Conservation (phyloP, 2,888 invertebrate genomes). For the Chesias legatella region DNA sequence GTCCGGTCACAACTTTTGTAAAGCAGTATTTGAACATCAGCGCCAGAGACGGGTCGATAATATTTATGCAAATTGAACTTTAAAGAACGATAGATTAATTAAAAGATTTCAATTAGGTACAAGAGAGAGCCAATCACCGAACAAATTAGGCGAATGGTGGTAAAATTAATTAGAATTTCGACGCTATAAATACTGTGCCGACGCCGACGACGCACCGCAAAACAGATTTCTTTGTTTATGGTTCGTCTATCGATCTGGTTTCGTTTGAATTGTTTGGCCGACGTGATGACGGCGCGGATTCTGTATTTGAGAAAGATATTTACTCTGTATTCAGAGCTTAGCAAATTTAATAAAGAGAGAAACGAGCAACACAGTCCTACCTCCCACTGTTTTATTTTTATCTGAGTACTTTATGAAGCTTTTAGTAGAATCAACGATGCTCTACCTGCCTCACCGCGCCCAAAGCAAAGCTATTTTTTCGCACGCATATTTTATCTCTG, state of each 20-base stretch:
- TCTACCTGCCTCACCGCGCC: too few species aligned
- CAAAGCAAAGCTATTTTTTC: too few species aligned
- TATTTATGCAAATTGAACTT: constrained; percentile 21
- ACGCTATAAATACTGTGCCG: constrained; percentile 38
- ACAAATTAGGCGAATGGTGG: constrained; percentile 39
- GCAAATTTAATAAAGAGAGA: constrained; percentile 23
- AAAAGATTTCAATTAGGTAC: constrained; percentile 24
- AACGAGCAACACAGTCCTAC: constrained; percentile 5
- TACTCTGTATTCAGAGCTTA: constrained; percentile 25
- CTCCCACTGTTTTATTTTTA: constrained; percentile 1
- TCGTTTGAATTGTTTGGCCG: constrained; percentile 43
- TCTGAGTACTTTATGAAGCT: neutral
- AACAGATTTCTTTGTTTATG: constrained; percentile 53
- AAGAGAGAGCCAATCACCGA: constrained; percentile 18
- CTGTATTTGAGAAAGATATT: constrained; percentile 37
- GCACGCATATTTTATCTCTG: too few species aligned
- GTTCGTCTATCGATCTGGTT: constrained; percentile 45
- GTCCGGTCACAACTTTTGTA: constrained; percentile 2
- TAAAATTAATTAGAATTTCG: constrained; percentile 44
- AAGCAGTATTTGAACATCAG: constrained; percentile 7
- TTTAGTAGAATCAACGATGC: neutral
- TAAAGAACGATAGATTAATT: constrained; percentile 27
- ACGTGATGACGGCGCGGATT: constrained; percentile 39
- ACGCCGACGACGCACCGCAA: constrained; percentile 35
- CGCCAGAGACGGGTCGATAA: constrained; percentile 13